Conservation (phyloP, 30 jellyfish, hydroid and myxozoan species). For the Phacellophora camtschatica region DNA sequence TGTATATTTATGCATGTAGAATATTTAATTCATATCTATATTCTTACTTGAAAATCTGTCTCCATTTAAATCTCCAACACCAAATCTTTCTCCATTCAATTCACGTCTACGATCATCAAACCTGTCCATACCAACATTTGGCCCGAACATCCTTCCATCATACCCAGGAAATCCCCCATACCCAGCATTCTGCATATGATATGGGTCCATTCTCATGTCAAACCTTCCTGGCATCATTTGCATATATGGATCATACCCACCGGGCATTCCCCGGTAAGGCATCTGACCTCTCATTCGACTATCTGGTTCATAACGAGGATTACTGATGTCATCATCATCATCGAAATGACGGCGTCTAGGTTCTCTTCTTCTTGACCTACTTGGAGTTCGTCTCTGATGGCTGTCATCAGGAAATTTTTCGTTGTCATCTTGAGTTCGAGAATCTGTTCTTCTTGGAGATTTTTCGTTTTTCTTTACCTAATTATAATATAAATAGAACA, state of each 20-base stretch:
- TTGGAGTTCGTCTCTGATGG: neutral
- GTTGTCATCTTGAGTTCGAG: neutral
- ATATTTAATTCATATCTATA: neutral
- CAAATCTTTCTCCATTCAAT: neutral
- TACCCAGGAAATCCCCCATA: slow-evolving; percentile 51
- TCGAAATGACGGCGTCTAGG: neutral
- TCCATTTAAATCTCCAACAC: neutral
- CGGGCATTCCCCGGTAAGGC: slow-evolving; percentile 22
- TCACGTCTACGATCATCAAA: slow-evolving; percentile 1
- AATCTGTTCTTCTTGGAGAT: neutral
- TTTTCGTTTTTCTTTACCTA: neutral
- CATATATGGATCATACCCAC: slow-evolving; percentile 44
- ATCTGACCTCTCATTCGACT: neutral
- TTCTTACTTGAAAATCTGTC: slow-evolving; percentile 1
- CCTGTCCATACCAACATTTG: slow-evolving; percentile 28
- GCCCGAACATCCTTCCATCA: slow-evolving; percentile 21
- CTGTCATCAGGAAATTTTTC: neutral
- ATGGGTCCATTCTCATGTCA: slow-evolving; percentile 50
- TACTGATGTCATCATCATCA: neutral
- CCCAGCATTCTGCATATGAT: slow-evolving; percentile 37
- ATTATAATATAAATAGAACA: neutral
- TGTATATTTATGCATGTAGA: too few relatives aligned
- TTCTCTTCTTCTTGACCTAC: neutral
- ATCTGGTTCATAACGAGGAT: neutral
- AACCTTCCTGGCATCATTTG: slow-evolving; percentile 43